These are phyloP conservation scores for Aleiodes sp. DNA, from an alignment of 1,140 invertebrate species.

Conservation along the genomic window DNA sequence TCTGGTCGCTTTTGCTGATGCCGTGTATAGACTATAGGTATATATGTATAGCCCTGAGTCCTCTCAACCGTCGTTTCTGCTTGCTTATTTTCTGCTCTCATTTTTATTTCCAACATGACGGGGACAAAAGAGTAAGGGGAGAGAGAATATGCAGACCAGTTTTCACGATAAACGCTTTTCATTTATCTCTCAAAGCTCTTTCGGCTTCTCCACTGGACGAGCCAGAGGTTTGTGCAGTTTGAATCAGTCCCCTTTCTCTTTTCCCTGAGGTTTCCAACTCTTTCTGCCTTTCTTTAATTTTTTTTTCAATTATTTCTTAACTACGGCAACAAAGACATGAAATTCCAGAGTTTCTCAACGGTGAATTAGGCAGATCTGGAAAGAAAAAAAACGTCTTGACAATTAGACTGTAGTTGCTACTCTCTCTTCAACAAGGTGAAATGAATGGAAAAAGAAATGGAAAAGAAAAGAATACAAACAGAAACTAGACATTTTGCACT, in stretches of 20 bases:
- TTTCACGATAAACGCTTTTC: conserved; percentile 19
- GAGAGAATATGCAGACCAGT: background rate
- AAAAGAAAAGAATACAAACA: background rate
- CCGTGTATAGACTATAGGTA: background rate
- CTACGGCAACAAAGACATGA: too few relatives aligned
- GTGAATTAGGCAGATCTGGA: too few relatives aligned
- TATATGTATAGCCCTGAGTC: too few relatives aligned
- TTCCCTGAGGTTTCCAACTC: background rate
- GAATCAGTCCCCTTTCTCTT: background rate
- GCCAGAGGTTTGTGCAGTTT: background rate
- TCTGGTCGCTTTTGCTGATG: background rate
- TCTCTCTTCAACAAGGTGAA: background rate
- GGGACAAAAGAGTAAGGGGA: background rate
- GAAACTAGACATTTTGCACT: conserved; percentile 14
- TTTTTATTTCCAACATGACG: conserved; percentile 9
- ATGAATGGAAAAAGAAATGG: background rate
- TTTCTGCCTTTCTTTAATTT: too few relatives aligned
- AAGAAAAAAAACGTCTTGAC: background rate
- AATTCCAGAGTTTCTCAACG: too few relatives aligned
- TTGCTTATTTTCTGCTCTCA: background rate
- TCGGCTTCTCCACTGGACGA: background rate
- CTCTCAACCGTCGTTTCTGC: background rate
- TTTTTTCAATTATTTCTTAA: too few relatives aligned
- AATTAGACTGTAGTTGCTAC: background rate
- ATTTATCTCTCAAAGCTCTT: conserved; percentile 11